Percentiles rank a stretch among this genome's conserved stretches.
Conservation (phyloP, 2,797 vertebrate genomes). For the Pangasius krempfi region DNA sequence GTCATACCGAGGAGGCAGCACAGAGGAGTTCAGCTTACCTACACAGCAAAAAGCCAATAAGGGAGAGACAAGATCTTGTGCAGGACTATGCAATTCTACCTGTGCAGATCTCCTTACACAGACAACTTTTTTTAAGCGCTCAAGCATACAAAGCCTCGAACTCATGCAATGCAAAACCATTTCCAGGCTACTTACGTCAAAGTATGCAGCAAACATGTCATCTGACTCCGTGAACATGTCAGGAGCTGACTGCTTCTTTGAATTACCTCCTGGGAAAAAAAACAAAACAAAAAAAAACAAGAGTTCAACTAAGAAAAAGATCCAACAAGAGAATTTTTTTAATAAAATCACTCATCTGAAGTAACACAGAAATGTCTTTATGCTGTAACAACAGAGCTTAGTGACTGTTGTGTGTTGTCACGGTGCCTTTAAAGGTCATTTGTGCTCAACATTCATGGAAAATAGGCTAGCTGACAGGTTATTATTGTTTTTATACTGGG, state of each 20-base stretch:
- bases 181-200: conserved; percentile 87
- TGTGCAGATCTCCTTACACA: conserved; percentile 55
- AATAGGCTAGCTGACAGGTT: background rate
- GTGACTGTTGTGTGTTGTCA: background rate
- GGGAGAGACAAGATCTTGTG: conserved; percentile 45
- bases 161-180: conserved; percentile 45
- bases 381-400: background rate
- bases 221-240: conserved; percentile 99
- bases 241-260: conserved; percentile 92
- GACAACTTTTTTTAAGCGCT: conserved; percentile 54
- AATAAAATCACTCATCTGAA: background rate
- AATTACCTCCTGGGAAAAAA: conserved; percentile 81
- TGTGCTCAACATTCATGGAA: background rate
- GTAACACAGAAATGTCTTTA: background rate
- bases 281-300: background rate
- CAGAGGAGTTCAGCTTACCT: conserved; percentile 46
- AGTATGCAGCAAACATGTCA: conserved; percentile 97
- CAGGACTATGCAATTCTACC: conserved; percentile 50
- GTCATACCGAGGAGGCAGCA: background rate
- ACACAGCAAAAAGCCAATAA: conserved; percentile 41
- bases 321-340: background rate
- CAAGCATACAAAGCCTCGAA: conserved; percentile 43
- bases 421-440: background rate
- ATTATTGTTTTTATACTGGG: background rate
- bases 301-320: background rate